These are phyloP conservation scores for Excalfactoria chinensis DNA, from an alignment of 2,113 vertebrate genomes.

Conservation along the genomic window DNA sequence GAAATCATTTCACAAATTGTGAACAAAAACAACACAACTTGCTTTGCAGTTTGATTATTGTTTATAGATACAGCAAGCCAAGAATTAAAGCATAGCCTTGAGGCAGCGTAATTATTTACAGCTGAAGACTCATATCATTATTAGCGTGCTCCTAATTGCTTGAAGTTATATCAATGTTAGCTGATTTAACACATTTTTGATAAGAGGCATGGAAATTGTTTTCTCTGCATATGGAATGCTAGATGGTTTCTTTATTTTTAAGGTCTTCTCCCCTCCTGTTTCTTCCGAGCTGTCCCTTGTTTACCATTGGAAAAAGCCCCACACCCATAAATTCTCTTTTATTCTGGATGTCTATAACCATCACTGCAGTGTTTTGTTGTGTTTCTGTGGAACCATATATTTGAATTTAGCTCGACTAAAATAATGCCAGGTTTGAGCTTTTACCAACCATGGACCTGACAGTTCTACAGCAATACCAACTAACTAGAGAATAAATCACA, in stretches of 20 bases:
- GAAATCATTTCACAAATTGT: slow-evolving; percentile 89
- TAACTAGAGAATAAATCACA: slow-evolving; percentile 61
- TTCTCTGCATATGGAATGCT: slow-evolving; percentile 86
- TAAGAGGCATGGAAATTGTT: slow-evolving; percentile 90
- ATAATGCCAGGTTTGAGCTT: slow-evolving; percentile 42
- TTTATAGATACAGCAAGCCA: slow-evolving; percentile 98
- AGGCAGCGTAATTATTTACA: slow-evolving; percentile 99
- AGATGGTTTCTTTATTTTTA: slow-evolving; percentile 64
- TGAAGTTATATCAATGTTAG: slow-evolving; percentile 99
- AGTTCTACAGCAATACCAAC: slow-evolving; percentile 39
- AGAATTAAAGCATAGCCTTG: slow-evolving; percentile 98
- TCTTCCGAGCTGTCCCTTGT: slow-evolving; percentile 28
- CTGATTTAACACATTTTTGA: slow-evolving; percentile 95
- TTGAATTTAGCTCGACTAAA: slow-evolving; percentile 26
- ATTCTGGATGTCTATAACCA: background rate
- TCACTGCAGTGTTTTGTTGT: background rate
- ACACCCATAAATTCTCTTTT: slow-evolving; percentile 17
- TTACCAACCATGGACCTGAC: slow-evolving; percentile 30
- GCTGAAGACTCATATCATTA: slow-evolving; percentile 99
- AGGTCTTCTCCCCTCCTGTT: slow-evolving; percentile 22
- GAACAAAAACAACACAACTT: slow-evolving; percentile 87
- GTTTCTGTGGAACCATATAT: slow-evolving; percentile 26
- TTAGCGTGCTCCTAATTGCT: slow-evolving; percentile 99
- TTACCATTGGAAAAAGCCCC: slow-evolving; percentile 26
- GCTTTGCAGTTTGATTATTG: slow-evolving; percentile 99